Percentiles rank a stretch among this genome's conserved stretches.
These are phyloP conservation scores for Temnothorax nylanderi DNA, from an alignment of 1,140 invertebrate genomes.

Conservation along the genomic window DNA sequence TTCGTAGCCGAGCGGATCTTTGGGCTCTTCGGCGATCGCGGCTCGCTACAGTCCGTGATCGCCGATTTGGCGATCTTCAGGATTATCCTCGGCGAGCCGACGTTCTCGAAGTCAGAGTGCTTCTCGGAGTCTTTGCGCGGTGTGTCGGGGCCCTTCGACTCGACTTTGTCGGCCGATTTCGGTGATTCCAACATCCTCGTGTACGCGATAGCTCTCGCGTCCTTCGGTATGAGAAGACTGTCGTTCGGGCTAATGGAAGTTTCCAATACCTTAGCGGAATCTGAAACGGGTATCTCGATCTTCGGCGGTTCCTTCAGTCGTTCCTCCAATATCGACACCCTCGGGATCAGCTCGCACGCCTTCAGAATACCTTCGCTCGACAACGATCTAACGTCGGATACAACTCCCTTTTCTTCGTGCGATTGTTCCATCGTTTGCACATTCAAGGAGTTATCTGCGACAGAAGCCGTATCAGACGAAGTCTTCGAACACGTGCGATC, in stretches of 20 bases:
- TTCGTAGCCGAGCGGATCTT: conserved; percentile 83
- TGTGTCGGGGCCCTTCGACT: conserved; percentile 74
- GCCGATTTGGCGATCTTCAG: conserved; percentile 85
- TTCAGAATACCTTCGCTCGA: conserved; percentile 41
- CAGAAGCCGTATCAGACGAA: background rate
- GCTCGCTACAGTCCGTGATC: conserved; percentile 83
- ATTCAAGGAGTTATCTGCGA: background rate
- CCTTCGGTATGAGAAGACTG: conserved; percentile 79
- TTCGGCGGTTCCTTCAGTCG: conserved; percentile 81
- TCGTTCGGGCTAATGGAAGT: conserved; percentile 75
- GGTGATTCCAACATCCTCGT: conserved; percentile 78
- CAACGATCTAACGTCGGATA: background rate
- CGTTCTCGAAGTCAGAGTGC: conserved; percentile 79
- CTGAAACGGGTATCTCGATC: conserved; percentile 81
- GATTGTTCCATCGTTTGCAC: background rate
- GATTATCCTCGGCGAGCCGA: conserved; percentile 83
- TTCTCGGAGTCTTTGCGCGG: conserved; percentile 79
- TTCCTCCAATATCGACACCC: conserved; percentile 81
- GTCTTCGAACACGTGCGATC: conserved; percentile 1
- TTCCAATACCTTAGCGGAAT: conserved; percentile 72
- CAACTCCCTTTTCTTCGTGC: conserved; percentile 23
- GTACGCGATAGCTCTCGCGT: conserved; percentile 72
- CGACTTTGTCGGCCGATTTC: conserved; percentile 63
- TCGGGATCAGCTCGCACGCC: conserved; percentile 71
- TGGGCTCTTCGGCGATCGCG: conserved; percentile 83